Conservation (phyloP, 1,140 invertebrate genomes). For the Antheraea mylitta region DNA sequence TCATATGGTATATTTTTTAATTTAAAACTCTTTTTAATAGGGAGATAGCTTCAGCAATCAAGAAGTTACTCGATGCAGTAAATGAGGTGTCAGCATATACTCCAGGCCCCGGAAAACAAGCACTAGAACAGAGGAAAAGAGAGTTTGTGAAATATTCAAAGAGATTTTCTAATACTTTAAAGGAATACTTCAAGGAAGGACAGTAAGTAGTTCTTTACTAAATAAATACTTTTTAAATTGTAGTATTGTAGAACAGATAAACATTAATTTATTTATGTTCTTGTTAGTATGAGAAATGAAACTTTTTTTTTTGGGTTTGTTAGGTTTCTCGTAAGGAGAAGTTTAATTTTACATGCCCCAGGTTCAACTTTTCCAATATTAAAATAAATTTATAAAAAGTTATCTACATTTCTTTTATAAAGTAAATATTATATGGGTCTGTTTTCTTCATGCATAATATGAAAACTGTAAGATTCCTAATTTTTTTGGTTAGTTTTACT, state of each 20-base stretch:
- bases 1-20: not conserved
- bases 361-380: too few species aligned
- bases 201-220: constrained; percentile 85
- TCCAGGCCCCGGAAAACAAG: constrained; percentile 91
- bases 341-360: too few species aligned
- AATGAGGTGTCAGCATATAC: constrained; percentile 92
- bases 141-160: constrained; percentile 99
- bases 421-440: too few species aligned
- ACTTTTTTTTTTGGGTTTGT: too few species aligned
- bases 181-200: constrained; percentile 99
- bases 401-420: too few species aligned
- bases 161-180: constrained; percentile 98
- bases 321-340: too few species aligned
- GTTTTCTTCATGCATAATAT: too few species aligned
- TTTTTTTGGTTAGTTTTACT: too few species aligned
- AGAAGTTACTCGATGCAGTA: constrained; percentile 97
- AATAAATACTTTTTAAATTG: not conserved
- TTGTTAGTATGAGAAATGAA: too few species aligned
- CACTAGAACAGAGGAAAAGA: constrained; percentile 96
- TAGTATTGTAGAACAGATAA: not conserved
- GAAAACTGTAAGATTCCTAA: too few species aligned
- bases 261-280: too few species aligned
- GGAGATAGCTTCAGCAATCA: constrained; percentile 99
- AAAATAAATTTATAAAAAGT: too few species aligned
- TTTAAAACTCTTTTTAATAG: constrained; percentile 78